Evolutionary conservation across 2,888 invertebrate species (phyloP).

Genomic region (Machimus atricapillus): DNA sequence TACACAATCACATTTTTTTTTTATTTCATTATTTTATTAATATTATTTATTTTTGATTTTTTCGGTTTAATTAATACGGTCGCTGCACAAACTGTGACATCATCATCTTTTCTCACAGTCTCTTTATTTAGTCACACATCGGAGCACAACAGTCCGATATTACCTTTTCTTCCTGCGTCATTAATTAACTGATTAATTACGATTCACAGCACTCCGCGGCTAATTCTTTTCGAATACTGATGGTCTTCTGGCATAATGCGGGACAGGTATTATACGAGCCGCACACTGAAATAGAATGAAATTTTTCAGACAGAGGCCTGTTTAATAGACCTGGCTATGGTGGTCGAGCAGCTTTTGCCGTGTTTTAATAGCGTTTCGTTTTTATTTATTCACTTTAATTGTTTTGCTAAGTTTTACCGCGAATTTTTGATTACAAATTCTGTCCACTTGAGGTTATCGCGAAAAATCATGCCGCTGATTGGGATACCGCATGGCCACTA

Average conservation of each 20-base stretch:
- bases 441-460: neutral
- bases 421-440: neutral
- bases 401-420: neutral
- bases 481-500: neutral
- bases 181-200: conserved; percentile 4
- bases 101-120: neutral
- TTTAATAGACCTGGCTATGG: neutral
- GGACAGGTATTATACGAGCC: neutral
- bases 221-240: neutral
- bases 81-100: neutral
- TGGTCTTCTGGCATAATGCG: neutral
- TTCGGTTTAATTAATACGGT: neutral
- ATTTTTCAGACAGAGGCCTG: neutral
- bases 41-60: neutral
- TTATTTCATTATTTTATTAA: neutral
- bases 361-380: neutral
- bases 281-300: neutral
- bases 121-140: neutral
- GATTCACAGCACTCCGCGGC: neutral
- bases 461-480: neutral
- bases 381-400: neutral
- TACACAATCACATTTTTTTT: conserved; percentile 1
- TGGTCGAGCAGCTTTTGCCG: neutral
- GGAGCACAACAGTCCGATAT: neutral
- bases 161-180: neutral